phyloP scores from a whole-genome alignment of 2,888 invertebrate genomes.

The Drosophila hamatofila region DNA sequence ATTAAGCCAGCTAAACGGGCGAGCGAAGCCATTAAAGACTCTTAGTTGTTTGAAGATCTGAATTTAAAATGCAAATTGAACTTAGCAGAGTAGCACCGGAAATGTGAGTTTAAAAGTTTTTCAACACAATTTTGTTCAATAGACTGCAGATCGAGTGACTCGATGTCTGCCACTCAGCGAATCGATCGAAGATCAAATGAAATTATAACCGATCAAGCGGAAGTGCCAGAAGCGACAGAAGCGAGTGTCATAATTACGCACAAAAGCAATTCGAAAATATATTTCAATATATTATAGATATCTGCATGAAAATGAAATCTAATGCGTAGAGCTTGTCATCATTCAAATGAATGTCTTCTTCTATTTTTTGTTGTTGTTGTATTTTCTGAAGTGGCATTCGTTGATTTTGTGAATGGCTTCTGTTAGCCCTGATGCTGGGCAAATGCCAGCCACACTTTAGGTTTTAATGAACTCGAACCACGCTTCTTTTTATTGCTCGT shows the following conservation, averaged over 20 bases:
- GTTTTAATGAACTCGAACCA: conserved; percentile 70
- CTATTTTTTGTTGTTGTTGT: not conserved
- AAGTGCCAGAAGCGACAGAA: conserved; percentile 61
- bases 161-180: conserved; percentile 27
- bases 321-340: conserved; percentile 15
- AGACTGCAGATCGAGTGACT: conserved; percentile 32
- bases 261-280: conserved; percentile 38
- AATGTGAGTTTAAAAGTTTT: conserved; percentile 34
- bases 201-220: conserved; percentile 50
- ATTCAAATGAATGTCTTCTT: conserved; percentile 5
- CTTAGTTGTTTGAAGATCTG: conserved; percentile 2
- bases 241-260: conserved; percentile 73
- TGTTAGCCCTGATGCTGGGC: conserved; percentile 60
- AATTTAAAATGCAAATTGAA: conserved; percentile 68
- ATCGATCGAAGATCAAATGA: conserved; percentile 37
- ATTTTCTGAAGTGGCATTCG: conserved; percentile 25
- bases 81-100: conserved; percentile 55
- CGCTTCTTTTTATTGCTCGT: conserved; percentile 22
- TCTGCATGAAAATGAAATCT: conserved; percentile 7
- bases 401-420: conserved; percentile 59
- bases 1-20: conserved; percentile 18
- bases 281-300: conserved; percentile 21
- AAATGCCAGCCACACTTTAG: conserved; percentile 43
- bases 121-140: conserved; percentile 4
- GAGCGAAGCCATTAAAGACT: conserved; percentile 21